phyloP scores from a whole-genome alignment of 2,797 vertebrate genomes.

The Nannoperca australis region DNA sequence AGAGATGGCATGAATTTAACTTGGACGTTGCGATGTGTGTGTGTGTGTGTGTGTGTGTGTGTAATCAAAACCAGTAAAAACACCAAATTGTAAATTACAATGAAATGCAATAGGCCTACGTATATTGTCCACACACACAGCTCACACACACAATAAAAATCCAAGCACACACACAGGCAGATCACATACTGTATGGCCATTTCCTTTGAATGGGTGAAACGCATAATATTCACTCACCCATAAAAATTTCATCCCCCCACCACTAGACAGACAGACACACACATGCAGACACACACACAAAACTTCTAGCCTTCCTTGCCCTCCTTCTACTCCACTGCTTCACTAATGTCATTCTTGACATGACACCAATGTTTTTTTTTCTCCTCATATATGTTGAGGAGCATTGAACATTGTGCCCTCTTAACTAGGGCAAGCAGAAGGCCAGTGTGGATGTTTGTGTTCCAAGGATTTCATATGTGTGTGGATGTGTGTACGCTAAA shows the following conservation, averaged over 20 bases:
- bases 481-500: neutral
- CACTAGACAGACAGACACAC: slow-evolving; percentile 14
- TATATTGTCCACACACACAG: neutral
- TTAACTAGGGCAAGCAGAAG: slow-evolving; percentile 69
- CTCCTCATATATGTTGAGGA: slow-evolving; percentile 61
- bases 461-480: slow-evolving; percentile 26
- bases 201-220: slow-evolving; percentile 46
- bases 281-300: slow-evolving; percentile 16
- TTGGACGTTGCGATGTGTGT: neutral
- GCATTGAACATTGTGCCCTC: slow-evolving; percentile 61
- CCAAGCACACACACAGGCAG: slow-evolving; percentile 29
- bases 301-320: slow-evolving; percentile 49
- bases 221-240: slow-evolving; percentile 63
- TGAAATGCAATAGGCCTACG: neutral
- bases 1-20: neutral
- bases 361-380: slow-evolving; percentile 66
- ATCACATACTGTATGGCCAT: slow-evolving; percentile 61
- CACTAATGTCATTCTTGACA: slow-evolving; percentile 76
- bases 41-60: too few relatives aligned
- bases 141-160: neutral
- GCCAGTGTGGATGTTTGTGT: slow-evolving; percentile 48
- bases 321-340: slow-evolving; percentile 77
- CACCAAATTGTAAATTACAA: neutral
- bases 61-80: neutral
- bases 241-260: slow-evolving; percentile 9